Percentiles rank a stretch among this genome's conserved stretches.
Evolutionary conservation across 2,888 invertebrate species (phyloP).

Genomic region (Idaea dimidiata): DNA sequence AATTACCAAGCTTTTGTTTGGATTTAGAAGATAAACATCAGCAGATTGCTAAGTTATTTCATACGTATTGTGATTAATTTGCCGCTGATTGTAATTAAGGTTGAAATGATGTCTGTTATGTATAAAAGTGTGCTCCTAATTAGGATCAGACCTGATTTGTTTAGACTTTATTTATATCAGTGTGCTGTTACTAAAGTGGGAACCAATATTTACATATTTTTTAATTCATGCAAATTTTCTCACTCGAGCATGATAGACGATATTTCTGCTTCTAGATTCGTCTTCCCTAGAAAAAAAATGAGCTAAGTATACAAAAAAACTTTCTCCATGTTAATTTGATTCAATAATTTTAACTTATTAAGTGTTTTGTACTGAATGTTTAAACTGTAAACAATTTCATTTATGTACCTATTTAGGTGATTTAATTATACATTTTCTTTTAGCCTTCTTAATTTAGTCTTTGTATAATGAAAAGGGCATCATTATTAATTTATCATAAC

Average conservation of each 20-base stretch:
- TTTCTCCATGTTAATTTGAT: neutral
- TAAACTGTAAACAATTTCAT: neutral
- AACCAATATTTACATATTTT: neutral
- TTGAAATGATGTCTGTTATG: neutral
- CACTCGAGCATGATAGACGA: neutral
- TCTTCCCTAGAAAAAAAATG: neutral
- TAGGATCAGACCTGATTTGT: neutral
- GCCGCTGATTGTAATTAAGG: neutral
- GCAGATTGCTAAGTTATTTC: neutral
- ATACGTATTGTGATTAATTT: neutral
- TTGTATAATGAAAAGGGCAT: neutral
- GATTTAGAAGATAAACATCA: neutral
- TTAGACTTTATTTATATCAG: neutral
- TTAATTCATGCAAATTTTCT: neutral
- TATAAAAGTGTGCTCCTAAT: neutral
- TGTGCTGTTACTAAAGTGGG: neutral
- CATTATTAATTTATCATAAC: slow-evolving; percentile 1
- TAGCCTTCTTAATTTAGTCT: neutral
- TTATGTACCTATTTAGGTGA: neutral
- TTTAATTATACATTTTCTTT: neutral
- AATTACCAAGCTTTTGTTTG: neutral
- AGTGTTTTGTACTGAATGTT: neutral
- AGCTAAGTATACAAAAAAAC: neutral
- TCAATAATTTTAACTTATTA: neutral
- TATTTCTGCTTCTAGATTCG: neutral